phyloP scores from a whole-genome alignment of 1,140 invertebrate genomes.

The Drosophila sp. region DNA sequence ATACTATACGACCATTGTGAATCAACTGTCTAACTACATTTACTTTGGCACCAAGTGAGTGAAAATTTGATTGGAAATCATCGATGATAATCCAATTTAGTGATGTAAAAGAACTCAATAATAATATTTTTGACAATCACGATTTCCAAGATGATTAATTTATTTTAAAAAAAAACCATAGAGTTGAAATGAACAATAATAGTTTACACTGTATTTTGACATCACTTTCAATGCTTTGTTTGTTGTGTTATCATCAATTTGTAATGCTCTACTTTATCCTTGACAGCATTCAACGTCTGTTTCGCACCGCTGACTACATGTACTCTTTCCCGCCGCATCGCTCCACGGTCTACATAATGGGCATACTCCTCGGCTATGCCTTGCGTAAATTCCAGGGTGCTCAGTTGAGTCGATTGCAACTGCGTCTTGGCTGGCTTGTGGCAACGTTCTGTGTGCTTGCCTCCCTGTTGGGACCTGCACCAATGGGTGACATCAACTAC shows the following conservation, averaged over 20 bases:
- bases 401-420: constrained; percentile 81
- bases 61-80: no score
- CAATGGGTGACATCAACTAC: constrained; percentile 89
- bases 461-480: constrained; percentile 87
- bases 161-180: no score
- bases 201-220: no score
- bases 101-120: no score
- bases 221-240: no score
- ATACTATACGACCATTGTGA: constrained; percentile 87
- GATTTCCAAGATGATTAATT: no score
- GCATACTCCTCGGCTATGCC: constrained; percentile 88
- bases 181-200: no score
- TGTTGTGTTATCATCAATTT: no score
- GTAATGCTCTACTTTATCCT: no score
- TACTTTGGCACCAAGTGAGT: constrained; percentile 89
- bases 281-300: constrained; percentile 88
- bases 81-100: no score
- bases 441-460: constrained; percentile 85
- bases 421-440: constrained; percentile 87
- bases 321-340: constrained; percentile 89
- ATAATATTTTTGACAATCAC: no score
- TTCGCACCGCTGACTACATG: constrained; percentile 89
- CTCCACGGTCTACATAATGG: constrained; percentile 90
- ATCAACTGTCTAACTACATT: constrained; percentile 87
- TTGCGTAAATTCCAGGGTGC: constrained; percentile 85